Conservation (phyloP, 2,888 invertebrate species). For the Dolichopus griseipennis region DNA sequence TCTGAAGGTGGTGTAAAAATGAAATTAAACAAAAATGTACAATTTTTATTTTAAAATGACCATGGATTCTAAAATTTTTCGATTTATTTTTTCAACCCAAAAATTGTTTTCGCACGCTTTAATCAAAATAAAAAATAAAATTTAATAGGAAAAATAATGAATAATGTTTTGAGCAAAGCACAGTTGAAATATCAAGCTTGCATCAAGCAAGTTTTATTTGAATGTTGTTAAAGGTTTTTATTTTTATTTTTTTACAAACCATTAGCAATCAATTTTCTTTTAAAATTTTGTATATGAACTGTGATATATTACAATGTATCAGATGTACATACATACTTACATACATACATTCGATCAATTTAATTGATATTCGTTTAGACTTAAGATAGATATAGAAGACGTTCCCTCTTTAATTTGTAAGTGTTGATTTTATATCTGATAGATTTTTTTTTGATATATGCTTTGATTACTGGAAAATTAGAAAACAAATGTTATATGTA, state of each 20-base stretch:
- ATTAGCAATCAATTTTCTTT: too few species aligned
- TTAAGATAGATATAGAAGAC: background rate
- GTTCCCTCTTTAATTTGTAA: background rate
- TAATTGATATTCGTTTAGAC: background rate
- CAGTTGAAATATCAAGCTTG: too few species aligned
- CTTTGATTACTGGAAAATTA: conserved; percentile 4
- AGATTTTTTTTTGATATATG: background rate
- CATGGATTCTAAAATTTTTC: background rate
- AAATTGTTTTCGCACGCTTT: background rate
- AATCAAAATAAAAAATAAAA: background rate
- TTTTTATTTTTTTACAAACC: too few species aligned
- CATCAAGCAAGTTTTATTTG: too few species aligned
- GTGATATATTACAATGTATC: too few species aligned
- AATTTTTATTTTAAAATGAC: background rate
- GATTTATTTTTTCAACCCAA: background rate
- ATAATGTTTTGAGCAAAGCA: background rate
- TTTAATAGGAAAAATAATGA: background rate
- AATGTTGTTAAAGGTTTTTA: too few species aligned
- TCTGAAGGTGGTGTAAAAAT: too few species aligned
- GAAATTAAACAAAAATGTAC: too few species aligned
- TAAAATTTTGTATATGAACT: too few species aligned
- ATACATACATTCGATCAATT: too few species aligned
- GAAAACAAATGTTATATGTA: background rate
- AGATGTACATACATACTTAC: too few species aligned
- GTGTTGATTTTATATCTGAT: background rate